Base-by-base conservation (phyloP, 2,797 vertebrate genomes). In the Enteromius afrohamiltoni region DNA sequence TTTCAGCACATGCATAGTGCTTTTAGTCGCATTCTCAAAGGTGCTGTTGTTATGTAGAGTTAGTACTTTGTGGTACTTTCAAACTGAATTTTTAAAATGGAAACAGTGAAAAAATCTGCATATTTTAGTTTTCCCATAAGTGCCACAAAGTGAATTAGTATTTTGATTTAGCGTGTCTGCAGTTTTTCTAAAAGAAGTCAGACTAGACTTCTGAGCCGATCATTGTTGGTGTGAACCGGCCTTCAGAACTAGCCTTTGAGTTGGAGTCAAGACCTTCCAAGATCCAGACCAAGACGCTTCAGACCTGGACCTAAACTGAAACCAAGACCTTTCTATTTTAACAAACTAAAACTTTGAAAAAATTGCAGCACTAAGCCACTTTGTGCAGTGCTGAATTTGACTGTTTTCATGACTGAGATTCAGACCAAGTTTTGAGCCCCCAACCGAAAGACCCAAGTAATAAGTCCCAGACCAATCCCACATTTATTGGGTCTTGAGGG, bases 231-330 rank as follows among this genome's bases (percentile, higher is more conserved):
- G 74, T 76, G 37, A 60, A 40, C 73, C 55, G 34, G 51, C 21
- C 14, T 58, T 58, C 21, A 40, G 17, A 40, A n/a, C 37, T 68
- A 40, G 13, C 21, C 14, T 40, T 58, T 40, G 73, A 76, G 51
- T 76, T 76, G 21, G 34, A 76, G 73, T 76, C 51, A 6, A 17
- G 21, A 58, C 34, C 53, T 14, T 76, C 21, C 51, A 58, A 76
- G 31, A 58, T 76, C 21, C n/a, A 58, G n/a, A 58, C 21, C 19
- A 23, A 76, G 9, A 42, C 17, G 23, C 62, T 6, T 17, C 29
- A 31, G 62, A 31, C 26, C 62, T 64, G 62, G 29, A 64, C 14
- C 2, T 64, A 17, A 31, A 64, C 60, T 31, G 21, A 26, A 14
- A 76, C 51, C 49, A 40, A 76, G 10, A 62, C 42, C 17, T 64